A percentile compares a stretch with the other conserved stretches of the same genome.
Evolutionary conservation across 2,797 vertebrate genomes (phyloP).

Genomic region (Choloepus didactylus): DNA sequence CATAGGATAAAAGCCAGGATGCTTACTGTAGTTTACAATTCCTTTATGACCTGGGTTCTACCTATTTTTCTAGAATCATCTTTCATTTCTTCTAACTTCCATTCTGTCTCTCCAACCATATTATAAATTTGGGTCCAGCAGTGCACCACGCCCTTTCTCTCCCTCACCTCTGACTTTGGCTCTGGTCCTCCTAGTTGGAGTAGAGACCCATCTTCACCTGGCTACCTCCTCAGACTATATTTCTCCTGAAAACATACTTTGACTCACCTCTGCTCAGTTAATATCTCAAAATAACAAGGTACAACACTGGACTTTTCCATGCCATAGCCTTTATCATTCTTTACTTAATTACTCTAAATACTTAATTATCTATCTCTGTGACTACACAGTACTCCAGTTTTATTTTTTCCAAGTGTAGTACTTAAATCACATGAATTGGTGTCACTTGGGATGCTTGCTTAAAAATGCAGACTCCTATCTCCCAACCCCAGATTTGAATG

Average conservation of each 20-base stretch:
- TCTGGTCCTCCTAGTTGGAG: background rate
- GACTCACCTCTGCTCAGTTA: background rate
- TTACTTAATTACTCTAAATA: background rate
- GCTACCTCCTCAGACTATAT: background rate
- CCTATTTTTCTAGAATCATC: background rate
- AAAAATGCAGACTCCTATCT: conserved; percentile 16
- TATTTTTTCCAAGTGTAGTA: background rate
- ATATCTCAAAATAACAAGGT: background rate
- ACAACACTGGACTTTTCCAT: background rate
- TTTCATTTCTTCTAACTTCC: background rate
- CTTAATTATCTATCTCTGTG: background rate
- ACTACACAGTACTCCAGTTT: background rate
- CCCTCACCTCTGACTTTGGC: background rate
- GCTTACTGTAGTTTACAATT: background rate
- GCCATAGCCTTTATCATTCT: background rate
- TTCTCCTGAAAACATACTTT: background rate
- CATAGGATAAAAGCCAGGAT: conserved; percentile 15
- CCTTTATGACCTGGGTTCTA: background rate
- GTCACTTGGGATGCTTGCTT: background rate
- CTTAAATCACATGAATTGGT: background rate
- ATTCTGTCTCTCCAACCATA: background rate
- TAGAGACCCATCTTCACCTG: background rate
- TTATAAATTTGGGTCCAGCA: background rate
- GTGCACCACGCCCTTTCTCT: background rate
- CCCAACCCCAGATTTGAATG: background rate